These are phyloP conservation scores for Hestina assimilis DNA, from an alignment of 1,140 invertebrate species.

Conservation along the genomic window DNA sequence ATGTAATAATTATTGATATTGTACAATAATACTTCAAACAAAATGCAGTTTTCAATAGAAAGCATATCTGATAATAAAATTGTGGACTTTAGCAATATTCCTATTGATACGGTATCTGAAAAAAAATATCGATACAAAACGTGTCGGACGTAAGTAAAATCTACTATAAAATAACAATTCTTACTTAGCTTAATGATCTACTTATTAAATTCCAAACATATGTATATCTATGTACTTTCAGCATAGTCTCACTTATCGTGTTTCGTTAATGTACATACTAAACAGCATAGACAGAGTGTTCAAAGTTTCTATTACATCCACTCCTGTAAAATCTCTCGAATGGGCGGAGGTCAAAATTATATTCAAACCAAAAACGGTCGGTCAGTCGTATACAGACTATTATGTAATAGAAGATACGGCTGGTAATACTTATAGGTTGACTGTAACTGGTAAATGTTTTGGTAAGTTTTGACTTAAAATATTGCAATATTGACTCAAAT, in stretches of 20 bases:
- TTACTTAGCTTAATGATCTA: too few species aligned
- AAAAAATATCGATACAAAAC: conserved; percentile 52
- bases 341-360: conserved; percentile 42
- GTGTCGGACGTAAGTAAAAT: conserved; percentile 37
- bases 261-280: conserved; percentile 52
- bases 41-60: conserved; percentile 47
- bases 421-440: conserved; percentile 54
- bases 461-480: conserved; percentile 36
- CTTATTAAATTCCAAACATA: too few species aligned
- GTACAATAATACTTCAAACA: background rate
- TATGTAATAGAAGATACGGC: conserved; percentile 58
- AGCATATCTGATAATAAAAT: conserved; percentile 43
- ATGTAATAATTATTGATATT: background rate
- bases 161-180: background rate
- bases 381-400: conserved; percentile 62
- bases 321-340: conserved; percentile 41
- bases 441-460: conserved; percentile 57
- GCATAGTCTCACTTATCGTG: conserved; percentile 50
- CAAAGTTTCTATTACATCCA: conserved; percentile 49
- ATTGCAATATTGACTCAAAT: too few species aligned
- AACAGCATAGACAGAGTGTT: conserved; percentile 62
- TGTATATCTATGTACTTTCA: too few species aligned
- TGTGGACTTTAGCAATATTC: conserved; percentile 50
- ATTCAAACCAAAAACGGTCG: conserved; percentile 49
- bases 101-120: conserved; percentile 46